phyloP scores from a whole-genome alignment of 2,113 vertebrate genomes.

The Heterotilapia buettikoferi region DNA sequence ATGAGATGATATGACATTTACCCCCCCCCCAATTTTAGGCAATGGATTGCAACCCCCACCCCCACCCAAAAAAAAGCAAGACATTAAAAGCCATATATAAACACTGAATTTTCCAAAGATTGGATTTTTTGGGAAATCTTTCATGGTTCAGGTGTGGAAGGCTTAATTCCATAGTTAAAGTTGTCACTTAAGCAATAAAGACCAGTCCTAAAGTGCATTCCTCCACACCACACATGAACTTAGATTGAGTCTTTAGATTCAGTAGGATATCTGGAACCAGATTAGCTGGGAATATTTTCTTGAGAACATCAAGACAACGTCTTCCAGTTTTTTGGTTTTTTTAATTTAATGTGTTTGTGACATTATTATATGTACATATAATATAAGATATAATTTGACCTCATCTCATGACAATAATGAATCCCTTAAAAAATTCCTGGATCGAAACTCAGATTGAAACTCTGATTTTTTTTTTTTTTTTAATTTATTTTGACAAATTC shows the following conservation, averaged over 20 bases:
- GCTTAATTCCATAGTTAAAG: not conserved
- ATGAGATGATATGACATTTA: not conserved
- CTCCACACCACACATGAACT: not conserved
- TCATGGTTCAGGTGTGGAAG: not conserved
- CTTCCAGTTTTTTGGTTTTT: not conserved
- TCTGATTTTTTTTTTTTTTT: not conserved
- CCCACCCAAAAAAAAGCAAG: no score
- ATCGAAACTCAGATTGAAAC: not conserved
- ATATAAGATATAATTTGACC: not conserved
- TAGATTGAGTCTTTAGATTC: not conserved
- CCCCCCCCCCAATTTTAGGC: no score
- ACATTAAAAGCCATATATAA: no score
- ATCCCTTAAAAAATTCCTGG: not conserved
- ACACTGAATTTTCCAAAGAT: no score
- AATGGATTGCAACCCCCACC: no score
- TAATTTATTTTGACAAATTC: not conserved
- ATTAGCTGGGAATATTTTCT: not conserved
- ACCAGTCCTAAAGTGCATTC: not conserved
- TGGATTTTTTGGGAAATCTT: not conserved
- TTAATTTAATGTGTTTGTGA: accelerated
- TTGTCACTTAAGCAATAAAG: not conserved
- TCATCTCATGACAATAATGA: not conserved
- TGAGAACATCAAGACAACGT: not conserved
- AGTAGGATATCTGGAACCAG: not conserved
- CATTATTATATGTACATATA: not conserved